Base-by-base conservation (phyloP, 2,797 vertebrate species). In the Cirrhinus molitorella region DNA sequence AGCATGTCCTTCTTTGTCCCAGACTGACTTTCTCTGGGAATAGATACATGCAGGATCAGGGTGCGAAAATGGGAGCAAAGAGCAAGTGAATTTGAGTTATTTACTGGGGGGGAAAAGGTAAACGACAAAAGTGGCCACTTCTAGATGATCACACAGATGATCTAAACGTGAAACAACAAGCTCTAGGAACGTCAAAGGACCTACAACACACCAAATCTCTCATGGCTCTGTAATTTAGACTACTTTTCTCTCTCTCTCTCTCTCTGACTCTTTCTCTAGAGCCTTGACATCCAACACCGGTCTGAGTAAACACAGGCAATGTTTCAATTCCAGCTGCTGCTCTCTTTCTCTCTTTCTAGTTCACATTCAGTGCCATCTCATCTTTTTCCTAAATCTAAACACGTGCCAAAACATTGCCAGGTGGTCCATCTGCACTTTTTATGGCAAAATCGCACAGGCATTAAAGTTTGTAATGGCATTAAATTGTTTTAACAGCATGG, bases 241-340 rank as follows among this genome's bases (percentile, higher is more conserved):
- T n/a, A n/a, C n/a, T n/a, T 63, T 76, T n/a, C 40, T 12, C 55
- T 40, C 31, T 57, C 89, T 86, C 81, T 88, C 68, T 85, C 65
- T 67, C 65, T 67, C 43, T 86, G 87, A 86, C 70, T 89, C 85
- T 85, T 88, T 89, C 89, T 89, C 85, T 84, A 87, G 78, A 90
- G 88, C 85, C 86, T 88, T 91, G 93, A 94, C 94, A 93, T 94
- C 91, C 94, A 93, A 93, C 92, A 71, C 86, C 84, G 45, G 83
- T 90, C 87, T 93, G 90, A 91, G 92, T 94, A 93, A 93, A 94
- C 93, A 94, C 81, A 83, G 91, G 93, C 86, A 83, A 61, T 16
- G 80, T 3, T 92, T 91, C 94, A 95, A 91, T 92, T 87, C 81
- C 37, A 77, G 55, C 55, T 19, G 37, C 21, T 16, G 14, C 43